A percentile compares a stretch with the other conserved stretches of the same genome.
Evolutionary conservation across 2,113 vertebrate species (phyloP).

Genomic region (Xiphias gladius): DNA sequence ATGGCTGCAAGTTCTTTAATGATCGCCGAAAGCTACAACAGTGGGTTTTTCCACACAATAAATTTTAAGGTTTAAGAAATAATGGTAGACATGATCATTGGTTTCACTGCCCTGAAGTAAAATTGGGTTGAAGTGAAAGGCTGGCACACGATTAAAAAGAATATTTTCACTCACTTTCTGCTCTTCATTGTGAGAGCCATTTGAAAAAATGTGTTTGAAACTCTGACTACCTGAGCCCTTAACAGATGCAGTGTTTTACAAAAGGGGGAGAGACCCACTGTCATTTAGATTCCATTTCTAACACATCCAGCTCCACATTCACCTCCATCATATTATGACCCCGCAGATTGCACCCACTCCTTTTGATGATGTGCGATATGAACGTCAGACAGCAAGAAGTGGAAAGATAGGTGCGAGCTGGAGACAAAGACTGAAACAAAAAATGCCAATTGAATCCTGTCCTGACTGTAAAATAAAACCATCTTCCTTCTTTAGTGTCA

Average conservation of each 20-base stretch:
- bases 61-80: neutral
- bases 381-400: slow-evolving; percentile 42
- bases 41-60: neutral
- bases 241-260: slow-evolving; percentile 31
- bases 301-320: slow-evolving; percentile 25
- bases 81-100: neutral
- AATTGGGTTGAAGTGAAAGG: neutral
- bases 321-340: slow-evolving; percentile 33
- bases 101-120: neutral
- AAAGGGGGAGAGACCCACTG: neutral
- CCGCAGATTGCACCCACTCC: slow-evolving; percentile 25
- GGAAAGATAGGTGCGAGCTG: slow-evolving; percentile 1
- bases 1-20: neutral
- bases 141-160: neutral
- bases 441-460: slow-evolving; percentile 16
- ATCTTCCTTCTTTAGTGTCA: neutral
- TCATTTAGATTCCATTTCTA: slow-evolving; percentile 37
- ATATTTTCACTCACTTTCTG: neutral
- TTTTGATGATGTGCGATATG: slow-evolving; percentile 32
- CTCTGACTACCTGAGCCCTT: slow-evolving; percentile 1
- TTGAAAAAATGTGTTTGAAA: neutral
- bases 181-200: neutral
- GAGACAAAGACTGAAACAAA: slow-evolving; percentile 17
- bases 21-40: neutral
- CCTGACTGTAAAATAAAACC: neutral